Percentiles rank a stretch among this genome's conserved stretches.
Conservation (phyloP, 2,113 vertebrate genomes). For the Chamaea fasciata region DNA sequence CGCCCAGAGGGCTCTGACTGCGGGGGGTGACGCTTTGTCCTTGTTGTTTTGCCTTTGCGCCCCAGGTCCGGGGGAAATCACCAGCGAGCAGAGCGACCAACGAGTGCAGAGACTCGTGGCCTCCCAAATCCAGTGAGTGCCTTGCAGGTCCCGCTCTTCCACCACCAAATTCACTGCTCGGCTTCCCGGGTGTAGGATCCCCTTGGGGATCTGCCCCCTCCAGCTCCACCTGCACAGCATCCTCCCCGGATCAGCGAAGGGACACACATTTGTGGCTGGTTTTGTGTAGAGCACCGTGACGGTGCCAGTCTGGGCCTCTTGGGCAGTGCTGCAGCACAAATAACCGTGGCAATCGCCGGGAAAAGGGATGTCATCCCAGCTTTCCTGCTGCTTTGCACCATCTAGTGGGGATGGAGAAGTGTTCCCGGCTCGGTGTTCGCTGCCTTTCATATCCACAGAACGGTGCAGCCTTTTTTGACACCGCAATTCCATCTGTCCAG, state of each 20-base stretch:
- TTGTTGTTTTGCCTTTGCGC: neutral
- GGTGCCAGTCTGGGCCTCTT: neutral
- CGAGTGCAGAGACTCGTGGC: constrained; percentile 82
- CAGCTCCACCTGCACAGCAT: neutral
- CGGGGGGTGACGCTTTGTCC: neutral
- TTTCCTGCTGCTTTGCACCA: neutral
- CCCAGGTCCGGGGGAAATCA: constrained; percentile 82
- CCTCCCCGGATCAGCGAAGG: neutral
- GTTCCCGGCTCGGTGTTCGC: fast-evolving
- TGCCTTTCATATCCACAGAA: neutral
- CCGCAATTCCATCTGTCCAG: fast-evolving
- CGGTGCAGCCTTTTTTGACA: neutral
- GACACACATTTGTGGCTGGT: neutral
- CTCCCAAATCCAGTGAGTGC: constrained; percentile 85
- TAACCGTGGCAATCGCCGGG: neutral
- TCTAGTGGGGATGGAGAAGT: neutral
- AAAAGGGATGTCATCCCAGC: neutral
- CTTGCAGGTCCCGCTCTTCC: neutral
- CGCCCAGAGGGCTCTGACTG: neutral
- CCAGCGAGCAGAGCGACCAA: constrained; percentile 74
- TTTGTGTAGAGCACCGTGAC: neutral
- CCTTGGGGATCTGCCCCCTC: neutral
- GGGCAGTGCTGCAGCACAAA: neutral
- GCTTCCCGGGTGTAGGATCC: neutral
- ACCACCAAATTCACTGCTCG: neutral